These are phyloP conservation scores for Catamblyrhynchus diadema DNA, from an alignment of 2,797 vertebrate species.

Conservation along the genomic window DNA sequence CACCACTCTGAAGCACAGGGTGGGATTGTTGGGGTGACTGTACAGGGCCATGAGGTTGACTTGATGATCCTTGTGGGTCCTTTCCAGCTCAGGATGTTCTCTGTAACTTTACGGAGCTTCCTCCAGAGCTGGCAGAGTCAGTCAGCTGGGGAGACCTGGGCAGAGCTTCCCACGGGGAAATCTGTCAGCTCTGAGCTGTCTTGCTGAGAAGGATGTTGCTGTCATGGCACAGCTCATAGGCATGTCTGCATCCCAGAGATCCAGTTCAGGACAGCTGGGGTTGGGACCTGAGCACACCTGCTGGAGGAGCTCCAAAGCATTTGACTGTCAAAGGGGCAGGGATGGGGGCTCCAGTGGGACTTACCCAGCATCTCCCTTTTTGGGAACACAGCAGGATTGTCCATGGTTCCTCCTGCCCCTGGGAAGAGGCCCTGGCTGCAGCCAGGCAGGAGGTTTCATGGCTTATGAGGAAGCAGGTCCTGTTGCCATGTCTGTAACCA, in stretches of 20 bases:
- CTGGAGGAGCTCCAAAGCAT: background rate
- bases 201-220: background rate
- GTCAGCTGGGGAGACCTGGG: background rate
- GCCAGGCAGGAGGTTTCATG: background rate
- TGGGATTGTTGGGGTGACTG: background rate
- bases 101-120: background rate
- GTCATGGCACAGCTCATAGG: fast-evolving
- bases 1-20: background rate
- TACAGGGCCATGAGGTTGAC: background rate
- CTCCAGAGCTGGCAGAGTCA: background rate
- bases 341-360: background rate
- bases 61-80: background rate
- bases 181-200: background rate
- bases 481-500: background rate
- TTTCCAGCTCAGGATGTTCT: background rate
- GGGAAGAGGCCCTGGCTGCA: background rate
- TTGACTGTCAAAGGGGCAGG: background rate
- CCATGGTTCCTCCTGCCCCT: background rate
- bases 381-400: fast-evolving
- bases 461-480: background rate
- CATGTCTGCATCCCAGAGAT: background rate
- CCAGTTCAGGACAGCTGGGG: background rate
- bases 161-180: background rate
- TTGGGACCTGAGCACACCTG: background rate
- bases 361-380: background rate